phyloP scores from a whole-genome alignment of 2,888 invertebrate species.

The Drepanosiphum platanoidis region DNA sequence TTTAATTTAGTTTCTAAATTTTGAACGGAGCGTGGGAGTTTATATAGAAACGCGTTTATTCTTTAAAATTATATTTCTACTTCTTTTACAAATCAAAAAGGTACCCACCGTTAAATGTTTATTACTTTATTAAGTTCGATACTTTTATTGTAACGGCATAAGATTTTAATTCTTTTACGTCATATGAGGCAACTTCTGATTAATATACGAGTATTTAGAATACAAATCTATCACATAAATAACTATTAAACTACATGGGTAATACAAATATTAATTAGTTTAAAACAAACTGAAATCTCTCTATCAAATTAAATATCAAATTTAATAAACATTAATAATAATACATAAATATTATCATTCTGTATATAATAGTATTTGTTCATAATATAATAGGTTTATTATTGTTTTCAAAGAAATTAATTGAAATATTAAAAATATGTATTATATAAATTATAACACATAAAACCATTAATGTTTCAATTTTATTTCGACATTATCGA shows the following conservation, averaged over 20 bases:
- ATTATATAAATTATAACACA: not conserved
- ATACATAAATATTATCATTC: not conserved
- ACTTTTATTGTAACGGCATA: no score
- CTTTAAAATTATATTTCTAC: not conserved
- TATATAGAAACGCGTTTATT: not conserved
- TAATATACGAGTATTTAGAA: not conserved
- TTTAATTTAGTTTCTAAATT: not conserved
- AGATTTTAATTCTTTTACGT: not conserved
- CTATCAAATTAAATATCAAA: no score
- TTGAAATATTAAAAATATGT: not conserved
- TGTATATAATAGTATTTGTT: not conserved
- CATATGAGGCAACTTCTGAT: not conserved
- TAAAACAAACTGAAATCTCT: not conserved
- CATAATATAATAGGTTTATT: no score
- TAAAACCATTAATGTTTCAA: not conserved
- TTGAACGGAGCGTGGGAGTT: not conserved
- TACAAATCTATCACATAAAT: not conserved
- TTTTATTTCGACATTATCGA: not conserved
- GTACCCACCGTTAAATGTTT: no score
- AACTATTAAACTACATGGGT: not conserved
- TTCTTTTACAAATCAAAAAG: not conserved
- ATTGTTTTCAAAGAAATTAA: not conserved
- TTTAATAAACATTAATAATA: no score
- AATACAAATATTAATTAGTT: not conserved
- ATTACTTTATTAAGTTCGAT: no score